Evolutionary conservation across 2,113 vertebrate genomes (phyloP), one percentile per base, ranked within the genome.

Genomic region (Anoura caudifer): DNA sequence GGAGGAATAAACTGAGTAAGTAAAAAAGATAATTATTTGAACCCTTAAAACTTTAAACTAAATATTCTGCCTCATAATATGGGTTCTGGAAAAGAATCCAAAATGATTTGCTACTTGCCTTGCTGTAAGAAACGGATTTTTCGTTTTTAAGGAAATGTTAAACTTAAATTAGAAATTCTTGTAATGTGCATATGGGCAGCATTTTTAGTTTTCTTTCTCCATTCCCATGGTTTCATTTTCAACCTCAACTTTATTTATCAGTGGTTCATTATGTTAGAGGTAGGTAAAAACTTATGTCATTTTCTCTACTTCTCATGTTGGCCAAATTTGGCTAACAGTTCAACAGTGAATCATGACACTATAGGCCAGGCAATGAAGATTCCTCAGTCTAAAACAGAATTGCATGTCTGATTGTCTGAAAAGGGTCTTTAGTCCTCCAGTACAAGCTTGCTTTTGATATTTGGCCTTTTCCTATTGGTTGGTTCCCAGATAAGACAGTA

Each of bases 1-100:
- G 80, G 79, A 97, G 47, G 10, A 82, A 96, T 96, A 93, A 96
- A 89, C 17, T 20, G 43, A 69, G 7, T 69, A 67, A 50, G 7
- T 79, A 59, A 92, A 87, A 93, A 61, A 77, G 12, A 61, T 33
- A 85, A 82, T 79, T 82, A 86, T 83, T 45, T 83, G 47, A 41
- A 56, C 50, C 43, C 28, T 75, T 65, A 95, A 92, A 83, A 26
- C 33, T 93, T 84, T 82, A 59, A 88, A 65, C 28, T 65, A 72
- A 86, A 75, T 92, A n/a, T 63, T 86, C 36, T 73, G 38, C 63
- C 47, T 75, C 70, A 69, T 52, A 28, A 69, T 52, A 28, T 2
- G 47, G 26, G 1, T 54, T 75, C 28, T 31, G 20, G 9, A 59
- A 85, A 94, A 73, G 20, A 43, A 36, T 77, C 14, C 2, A 10